These are phyloP conservation scores for Sinohyriopsis cumingii DNA, from an alignment of 2,888 invertebrate species.

Conservation along the genomic window DNA sequence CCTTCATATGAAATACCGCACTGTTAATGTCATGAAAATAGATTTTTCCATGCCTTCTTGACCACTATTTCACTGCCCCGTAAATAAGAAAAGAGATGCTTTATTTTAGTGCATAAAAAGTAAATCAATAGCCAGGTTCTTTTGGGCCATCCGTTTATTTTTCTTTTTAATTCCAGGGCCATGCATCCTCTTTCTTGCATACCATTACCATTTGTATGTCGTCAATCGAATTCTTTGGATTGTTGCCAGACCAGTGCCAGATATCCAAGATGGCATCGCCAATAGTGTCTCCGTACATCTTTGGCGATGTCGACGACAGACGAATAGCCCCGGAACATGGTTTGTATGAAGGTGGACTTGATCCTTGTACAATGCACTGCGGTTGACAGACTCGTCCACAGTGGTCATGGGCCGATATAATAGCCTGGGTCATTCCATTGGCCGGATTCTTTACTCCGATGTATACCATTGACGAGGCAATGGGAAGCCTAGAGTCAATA, in stretches of 20 bases:
- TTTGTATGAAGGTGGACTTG: conserved; percentile 21
- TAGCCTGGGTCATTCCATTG: conserved; percentile 21
- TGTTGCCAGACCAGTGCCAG: conserved; percentile 11
- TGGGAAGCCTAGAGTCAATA: conserved; percentile 44
- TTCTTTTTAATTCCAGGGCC: too few species aligned
- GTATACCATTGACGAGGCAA: conserved; percentile 44
- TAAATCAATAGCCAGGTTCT: too few species aligned
- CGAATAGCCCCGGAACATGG: conserved; percentile 51
- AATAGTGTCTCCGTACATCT: conserved; percentile 36
- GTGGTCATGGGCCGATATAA: conserved; percentile 49
- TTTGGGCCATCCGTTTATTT: too few species aligned
- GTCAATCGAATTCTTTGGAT: too few species aligned
- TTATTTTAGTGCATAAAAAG: too few species aligned
- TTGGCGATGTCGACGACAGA: conserved; percentile 30
- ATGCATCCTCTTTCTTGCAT: too few species aligned
- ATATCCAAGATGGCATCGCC: conserved; percentile 20
- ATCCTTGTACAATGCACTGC: conserved; percentile 35
- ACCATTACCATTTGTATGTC: too few species aligned
- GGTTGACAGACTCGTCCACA: conserved; percentile 56
- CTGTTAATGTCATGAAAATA: too few species aligned
- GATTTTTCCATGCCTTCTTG: too few species aligned
- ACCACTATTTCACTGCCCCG: too few species aligned
- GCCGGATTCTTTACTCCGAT: conserved; percentile 38
- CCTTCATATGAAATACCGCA: too few species aligned
- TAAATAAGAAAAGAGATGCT: too few species aligned